Conservation (phyloP, 2,888 invertebrate species). For the Bhutanitis thaidina region DNA sequence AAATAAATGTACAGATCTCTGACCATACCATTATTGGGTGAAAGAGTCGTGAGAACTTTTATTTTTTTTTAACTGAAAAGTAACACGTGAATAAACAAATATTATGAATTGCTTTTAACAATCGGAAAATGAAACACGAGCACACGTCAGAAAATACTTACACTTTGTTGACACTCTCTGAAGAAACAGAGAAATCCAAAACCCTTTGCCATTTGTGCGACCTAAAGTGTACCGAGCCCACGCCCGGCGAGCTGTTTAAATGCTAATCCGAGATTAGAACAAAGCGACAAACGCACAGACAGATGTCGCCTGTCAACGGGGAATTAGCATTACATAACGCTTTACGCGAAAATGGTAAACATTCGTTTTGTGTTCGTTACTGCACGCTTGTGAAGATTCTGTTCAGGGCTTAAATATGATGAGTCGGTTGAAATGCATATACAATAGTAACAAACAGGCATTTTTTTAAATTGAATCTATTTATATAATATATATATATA, state of each 20-base stretch:
- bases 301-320: constrained; percentile 22
- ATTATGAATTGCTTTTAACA: too few relatives aligned
- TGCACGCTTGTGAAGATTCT: background rate
- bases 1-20: too few relatives aligned
- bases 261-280: constrained; percentile 31
- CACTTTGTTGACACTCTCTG: background rate
- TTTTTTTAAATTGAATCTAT: too few relatives aligned
- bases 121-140: background rate
- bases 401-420: background rate
- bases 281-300: constrained; percentile 29
- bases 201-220: constrained; percentile 3
- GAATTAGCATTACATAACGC: constrained; percentile 30
- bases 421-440: background rate
- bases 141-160: background rate
- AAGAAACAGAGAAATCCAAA: constrained; percentile 3
- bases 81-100: too few relatives aligned
- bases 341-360: constrained; percentile 3
- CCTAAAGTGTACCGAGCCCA: constrained; percentile 19
- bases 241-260: constrained; percentile 23
- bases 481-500: too few relatives aligned
- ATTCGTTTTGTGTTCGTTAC: background rate
- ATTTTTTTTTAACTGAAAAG: too few relatives aligned
- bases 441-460: too few relatives aligned
- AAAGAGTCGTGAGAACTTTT: too few relatives aligned
- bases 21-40: too few relatives aligned